phyloP scores from a whole-genome alignment of 2,888 invertebrate genomes.

The Agrotis puta region DNA sequence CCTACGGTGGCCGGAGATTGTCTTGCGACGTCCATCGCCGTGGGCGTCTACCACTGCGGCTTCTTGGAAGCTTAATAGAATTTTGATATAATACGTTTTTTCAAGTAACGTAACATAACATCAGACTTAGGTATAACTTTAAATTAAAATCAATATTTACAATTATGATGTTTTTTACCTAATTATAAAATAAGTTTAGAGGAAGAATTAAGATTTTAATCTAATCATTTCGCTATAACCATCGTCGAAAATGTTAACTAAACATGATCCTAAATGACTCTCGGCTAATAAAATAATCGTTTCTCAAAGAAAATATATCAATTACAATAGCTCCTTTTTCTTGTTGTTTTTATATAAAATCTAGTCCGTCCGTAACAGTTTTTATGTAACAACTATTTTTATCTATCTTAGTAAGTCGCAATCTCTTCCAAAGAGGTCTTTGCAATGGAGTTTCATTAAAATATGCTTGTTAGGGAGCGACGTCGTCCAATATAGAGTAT shows the following conservation, averaged over 20 bases:
- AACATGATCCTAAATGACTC: not conserved
- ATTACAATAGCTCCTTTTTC: not conserved
- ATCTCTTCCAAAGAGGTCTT: not conserved
- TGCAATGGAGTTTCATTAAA: slow-evolving; percentile 42
- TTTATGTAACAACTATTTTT: slow-evolving; percentile 20
- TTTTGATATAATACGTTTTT: not conserved
- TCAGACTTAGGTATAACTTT: not conserved
- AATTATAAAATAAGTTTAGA: too few relatives aligned
- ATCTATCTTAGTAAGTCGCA: slow-evolving; percentile 4
- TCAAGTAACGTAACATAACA: not conserved
- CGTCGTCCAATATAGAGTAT: not conserved
- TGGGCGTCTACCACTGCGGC: too few relatives aligned
- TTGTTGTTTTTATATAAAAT: not conserved
- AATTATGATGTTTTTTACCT: too few relatives aligned
- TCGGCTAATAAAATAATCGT: not conserved
- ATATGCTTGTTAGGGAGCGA: slow-evolving; percentile 39
- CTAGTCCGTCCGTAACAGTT: not conserved
- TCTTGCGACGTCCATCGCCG: too few relatives aligned
- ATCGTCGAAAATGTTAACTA: not conserved
- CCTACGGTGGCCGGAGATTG: too few relatives aligned
- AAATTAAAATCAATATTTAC: too few relatives aligned
- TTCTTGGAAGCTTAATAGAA: not conserved
- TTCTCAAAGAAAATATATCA: not conserved
- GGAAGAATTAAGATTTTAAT: too few relatives aligned
- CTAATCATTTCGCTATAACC: not conserved